These are phyloP conservation scores for Solen grandis DNA, from an alignment of 1,140 invertebrate genomes.

Conservation along the genomic window DNA sequence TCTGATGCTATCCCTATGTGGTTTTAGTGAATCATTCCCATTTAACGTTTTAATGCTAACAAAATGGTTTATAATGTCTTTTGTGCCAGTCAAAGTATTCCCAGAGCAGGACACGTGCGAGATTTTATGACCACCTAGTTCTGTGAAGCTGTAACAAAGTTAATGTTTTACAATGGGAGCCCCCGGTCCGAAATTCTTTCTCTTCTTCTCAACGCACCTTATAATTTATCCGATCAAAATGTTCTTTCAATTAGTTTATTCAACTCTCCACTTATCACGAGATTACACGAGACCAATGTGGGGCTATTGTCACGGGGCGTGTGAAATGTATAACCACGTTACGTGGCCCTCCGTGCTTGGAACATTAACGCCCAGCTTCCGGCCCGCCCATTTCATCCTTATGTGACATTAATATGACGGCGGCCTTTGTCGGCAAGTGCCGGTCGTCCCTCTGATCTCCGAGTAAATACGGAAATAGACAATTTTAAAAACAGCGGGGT, in stretches of 20 bases:
- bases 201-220: too few relatives aligned
- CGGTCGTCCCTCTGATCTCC: constrained; percentile 16
- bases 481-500: constrained; percentile 18
- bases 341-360: not conserved
- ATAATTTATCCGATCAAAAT: constrained; percentile 40
- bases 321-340: constrained; percentile 20
- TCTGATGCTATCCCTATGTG: too few relatives aligned
- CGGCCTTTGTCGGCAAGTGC: not conserved
- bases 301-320: constrained; percentile 1
- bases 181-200: too few relatives aligned
- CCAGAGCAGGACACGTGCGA: not conserved
- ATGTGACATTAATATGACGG: constrained; percentile 37
- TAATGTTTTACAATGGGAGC: too few relatives aligned
- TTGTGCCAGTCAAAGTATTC: not conserved
- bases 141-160: too few relatives aligned
- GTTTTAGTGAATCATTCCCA: too few relatives aligned
- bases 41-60: too few relatives aligned
- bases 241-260: constrained; percentile 42
- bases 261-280: constrained; percentile 1
- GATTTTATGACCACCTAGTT: not conserved
- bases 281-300: not conserved
- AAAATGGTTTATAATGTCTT: not conserved
- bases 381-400: not conserved
- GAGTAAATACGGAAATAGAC: constrained; percentile 14
- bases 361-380: constrained; percentile 2